Conservation (phyloP, 2,797 vertebrate species). For the Carduelis carduelis region DNA sequence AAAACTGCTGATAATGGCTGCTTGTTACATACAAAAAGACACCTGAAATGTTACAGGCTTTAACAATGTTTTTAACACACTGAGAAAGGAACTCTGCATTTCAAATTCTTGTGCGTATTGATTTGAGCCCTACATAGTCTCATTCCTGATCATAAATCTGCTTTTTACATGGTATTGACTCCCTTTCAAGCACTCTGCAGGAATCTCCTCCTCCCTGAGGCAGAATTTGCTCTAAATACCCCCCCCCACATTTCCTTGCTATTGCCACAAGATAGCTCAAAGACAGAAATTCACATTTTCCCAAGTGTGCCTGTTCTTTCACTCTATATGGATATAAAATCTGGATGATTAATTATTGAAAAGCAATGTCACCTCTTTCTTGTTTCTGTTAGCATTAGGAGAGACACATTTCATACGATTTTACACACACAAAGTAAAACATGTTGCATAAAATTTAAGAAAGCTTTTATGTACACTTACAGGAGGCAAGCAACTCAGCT, state of each 20-base stretch:
- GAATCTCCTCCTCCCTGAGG: background rate
- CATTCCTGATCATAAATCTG: background rate
- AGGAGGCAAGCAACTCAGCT: background rate
- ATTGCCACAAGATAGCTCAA: background rate
- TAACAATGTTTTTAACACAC: background rate
- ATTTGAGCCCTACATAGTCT: background rate
- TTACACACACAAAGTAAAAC: background rate
- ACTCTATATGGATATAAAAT: background rate
- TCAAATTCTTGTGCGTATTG: background rate
- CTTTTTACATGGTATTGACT: background rate
- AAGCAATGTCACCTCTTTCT: background rate
- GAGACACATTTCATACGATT: background rate
- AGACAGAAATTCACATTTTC: background rate
- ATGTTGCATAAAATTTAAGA: background rate
- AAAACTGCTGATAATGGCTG: background rate
- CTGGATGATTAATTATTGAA: slow-evolving; percentile 5
- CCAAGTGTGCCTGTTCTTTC: background rate
- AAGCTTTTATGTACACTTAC: background rate
- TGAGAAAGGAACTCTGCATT: background rate
- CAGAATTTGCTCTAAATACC: background rate
- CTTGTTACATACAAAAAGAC: background rate
- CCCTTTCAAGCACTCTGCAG: background rate
- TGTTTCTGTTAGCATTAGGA: background rate
- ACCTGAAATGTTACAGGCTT: background rate
- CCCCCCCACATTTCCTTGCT: background rate